Evolutionary conservation across 2,797 vertebrate species (phyloP), one percentile per base, ranked within the genome.

Genomic region (Alauda arvensis): DNA sequence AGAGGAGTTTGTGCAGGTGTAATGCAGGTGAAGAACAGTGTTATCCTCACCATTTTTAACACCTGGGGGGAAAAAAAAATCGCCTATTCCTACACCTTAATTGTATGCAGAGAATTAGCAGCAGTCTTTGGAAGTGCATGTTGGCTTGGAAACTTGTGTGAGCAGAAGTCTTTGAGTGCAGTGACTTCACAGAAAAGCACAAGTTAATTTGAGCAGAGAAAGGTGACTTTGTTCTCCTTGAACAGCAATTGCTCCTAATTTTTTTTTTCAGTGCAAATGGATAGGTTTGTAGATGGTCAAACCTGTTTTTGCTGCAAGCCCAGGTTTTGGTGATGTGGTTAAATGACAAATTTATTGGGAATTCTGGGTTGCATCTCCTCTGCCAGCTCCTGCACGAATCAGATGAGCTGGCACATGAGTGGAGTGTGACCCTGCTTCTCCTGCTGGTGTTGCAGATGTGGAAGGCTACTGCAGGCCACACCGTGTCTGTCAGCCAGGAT

Each of bases 391-490:
- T 28, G 13, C 3, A 0, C 5, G 2, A 33, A 14, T 39, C 29
- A 33, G 52, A 24, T 2, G 39, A 46, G 43, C n/a, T 82, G 45
- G 11, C 5, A 0, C 1, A 3, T 78, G 10, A 85, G 46, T 21
- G n/a, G 8, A 40, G 46, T 1, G 0, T 83, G 62, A 88, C 71
- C 9, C 51, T 90, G 63, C 53, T 68, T 20, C 53, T 92, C 91
- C 29, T 95, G 78, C 16, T 85, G 94, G 12, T 90, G 51, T 96
- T 94, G 31, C 95, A 98, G 96, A 99, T 99, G 99, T 99, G 99
- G 99, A 99, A 98, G 95, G 98, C 99, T 72, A 97, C 98, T 28
- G 98, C 98, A 49, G 99, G 99, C 87, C 98, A 98, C 87, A 93
- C 97, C 0, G 94, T 99, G 79, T 96, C 90, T 8, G 86, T 98